These are phyloP conservation scores for Pogona vitticeps DNA, from an alignment of 2,113 vertebrate genomes.

Conservation along the genomic window DNA sequence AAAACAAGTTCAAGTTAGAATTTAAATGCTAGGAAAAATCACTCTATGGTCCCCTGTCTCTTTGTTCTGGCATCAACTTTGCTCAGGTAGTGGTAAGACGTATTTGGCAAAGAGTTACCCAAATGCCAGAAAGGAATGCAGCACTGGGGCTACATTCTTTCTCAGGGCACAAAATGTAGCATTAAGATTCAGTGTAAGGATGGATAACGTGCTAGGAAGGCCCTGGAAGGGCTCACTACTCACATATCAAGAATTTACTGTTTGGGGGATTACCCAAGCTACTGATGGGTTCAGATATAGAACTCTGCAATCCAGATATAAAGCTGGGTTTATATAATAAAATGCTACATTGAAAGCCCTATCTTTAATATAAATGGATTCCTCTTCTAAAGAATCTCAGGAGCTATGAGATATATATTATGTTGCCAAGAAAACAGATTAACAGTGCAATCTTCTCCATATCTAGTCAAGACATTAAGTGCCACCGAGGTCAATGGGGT, in stretches of 20 bases:
- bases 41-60: conserved; percentile 46
- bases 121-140: conserved; percentile 5
- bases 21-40: conserved; percentile 30
- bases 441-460: background rate
- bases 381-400: background rate
- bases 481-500: background rate
- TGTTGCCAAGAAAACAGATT: background rate
- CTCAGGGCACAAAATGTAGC: background rate
- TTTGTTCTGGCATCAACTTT: conserved; percentile 12
- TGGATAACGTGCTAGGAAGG: background rate
- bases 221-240: background rate
- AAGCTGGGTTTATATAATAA: no score
- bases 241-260: background rate
- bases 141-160: background rate
- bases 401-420: background rate
- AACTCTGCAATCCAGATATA: background rate
- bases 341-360: background rate
- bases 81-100: conserved; percentile 5
- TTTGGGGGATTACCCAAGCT: background rate
- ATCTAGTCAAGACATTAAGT: background rate
- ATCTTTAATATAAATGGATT: background rate
- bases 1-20: conserved; percentile 4
- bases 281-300: background rate
- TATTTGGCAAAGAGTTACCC: background rate
- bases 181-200: background rate